phyloP scores from a whole-genome alignment of 2,113 vertebrate species.

The Melanocharis versteri region DNA sequence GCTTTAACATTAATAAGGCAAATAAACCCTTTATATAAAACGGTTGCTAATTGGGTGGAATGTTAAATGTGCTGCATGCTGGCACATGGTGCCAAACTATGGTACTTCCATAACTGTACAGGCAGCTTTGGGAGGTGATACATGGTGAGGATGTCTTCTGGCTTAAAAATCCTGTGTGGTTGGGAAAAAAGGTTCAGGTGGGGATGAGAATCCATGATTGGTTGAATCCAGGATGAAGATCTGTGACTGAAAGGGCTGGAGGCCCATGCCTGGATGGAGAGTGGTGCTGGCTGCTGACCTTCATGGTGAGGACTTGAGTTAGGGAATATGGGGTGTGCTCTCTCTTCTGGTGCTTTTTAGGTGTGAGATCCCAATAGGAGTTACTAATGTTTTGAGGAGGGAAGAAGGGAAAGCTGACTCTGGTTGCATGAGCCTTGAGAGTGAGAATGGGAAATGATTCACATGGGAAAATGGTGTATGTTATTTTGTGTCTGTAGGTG shows the following conservation, averaged over 20 bases:
- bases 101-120: background rate
- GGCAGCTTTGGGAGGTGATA: background rate
- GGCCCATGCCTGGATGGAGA: background rate
- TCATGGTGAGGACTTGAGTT: background rate
- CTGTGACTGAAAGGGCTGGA: background rate
- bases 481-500: background rate
- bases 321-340: background rate
- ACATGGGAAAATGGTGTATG: background rate
- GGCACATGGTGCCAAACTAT: background rate
- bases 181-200: background rate
- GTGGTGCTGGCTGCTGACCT: background rate
- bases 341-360: background rate
- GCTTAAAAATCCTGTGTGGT: background rate
- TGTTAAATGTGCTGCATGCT: background rate
- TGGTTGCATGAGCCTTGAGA: background rate
- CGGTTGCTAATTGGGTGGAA: background rate
- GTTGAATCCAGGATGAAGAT: background rate
- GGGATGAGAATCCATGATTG: background rate
- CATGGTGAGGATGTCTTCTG: accelerated
- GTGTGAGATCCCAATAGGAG: background rate
- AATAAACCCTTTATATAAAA: conserved; percentile 43
- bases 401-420: background rate
- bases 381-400: background rate
- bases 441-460: background rate
- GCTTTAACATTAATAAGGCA: conserved; percentile 50